Evolutionary conservation across 2,888 invertebrate species (phyloP).

Genomic region (Cataglyphis livida): DNA sequence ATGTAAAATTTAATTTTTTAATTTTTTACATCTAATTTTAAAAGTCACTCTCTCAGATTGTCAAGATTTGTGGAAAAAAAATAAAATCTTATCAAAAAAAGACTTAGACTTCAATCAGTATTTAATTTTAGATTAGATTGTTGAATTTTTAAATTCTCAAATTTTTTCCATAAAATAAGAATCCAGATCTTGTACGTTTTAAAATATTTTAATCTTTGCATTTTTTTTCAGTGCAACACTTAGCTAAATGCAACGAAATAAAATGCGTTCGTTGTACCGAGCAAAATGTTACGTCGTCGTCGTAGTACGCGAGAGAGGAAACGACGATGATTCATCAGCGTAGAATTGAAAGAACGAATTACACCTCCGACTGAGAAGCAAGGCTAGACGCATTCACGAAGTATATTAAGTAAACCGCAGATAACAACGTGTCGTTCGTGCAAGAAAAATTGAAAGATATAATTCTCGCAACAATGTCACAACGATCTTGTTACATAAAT

Average conservation of each 20-base stretch:
- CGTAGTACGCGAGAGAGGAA: slow-evolving; percentile 45
- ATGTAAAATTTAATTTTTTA: too few relatives aligned
- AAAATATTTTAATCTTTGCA: not conserved
- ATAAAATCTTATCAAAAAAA: not conserved
- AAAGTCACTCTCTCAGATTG: not conserved
- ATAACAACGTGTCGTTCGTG: not conserved
- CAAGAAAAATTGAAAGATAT: not conserved
- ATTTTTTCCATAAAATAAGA: not conserved
- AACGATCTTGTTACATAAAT: not conserved
- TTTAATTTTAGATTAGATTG: not conserved
- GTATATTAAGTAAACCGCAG: slow-evolving; percentile 2
- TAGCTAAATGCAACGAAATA: slow-evolving; percentile 16
- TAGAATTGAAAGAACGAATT: slow-evolving; percentile 48
- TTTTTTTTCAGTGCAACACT: not conserved
- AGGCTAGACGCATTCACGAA: slow-evolving; percentile 28
- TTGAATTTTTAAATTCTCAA: not conserved
- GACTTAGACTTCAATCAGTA: not conserved
- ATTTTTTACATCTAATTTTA: too few relatives aligned
- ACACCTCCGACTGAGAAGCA: slow-evolving; percentile 19
- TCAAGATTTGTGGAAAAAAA: not conserved
- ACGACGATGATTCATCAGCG: slow-evolving; percentile 41
- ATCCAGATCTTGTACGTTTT: not conserved
- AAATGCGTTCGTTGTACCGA: slow-evolving; percentile 31
- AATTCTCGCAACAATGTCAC: not conserved
- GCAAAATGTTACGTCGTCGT: slow-evolving; percentile 14